These are phyloP conservation scores for Hirtodrosophila confusa DNA, from an alignment of 2,888 invertebrate species.

Conservation along the genomic window DNA sequence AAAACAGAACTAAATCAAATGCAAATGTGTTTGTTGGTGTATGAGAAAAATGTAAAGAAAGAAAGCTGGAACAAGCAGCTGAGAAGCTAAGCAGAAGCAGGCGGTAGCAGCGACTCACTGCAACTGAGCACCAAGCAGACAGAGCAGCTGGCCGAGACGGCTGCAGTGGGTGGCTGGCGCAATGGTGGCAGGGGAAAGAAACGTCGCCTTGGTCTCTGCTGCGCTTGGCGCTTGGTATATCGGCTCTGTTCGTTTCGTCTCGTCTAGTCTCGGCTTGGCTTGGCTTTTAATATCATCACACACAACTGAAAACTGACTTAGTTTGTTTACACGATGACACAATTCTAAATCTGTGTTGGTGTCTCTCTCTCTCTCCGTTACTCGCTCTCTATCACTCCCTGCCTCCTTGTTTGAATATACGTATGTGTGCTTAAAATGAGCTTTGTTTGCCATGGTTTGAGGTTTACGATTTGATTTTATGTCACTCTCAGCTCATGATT, in stretches of 20 bases:
- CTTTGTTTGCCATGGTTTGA: slow-evolving; percentile 42
- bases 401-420: not conserved
- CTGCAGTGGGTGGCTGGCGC: slow-evolving; percentile 23
- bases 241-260: slow-evolving; percentile 13
- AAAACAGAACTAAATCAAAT: slow-evolving; percentile 36
- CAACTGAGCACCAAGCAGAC: too few relatives aligned
- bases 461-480: slow-evolving; percentile 48
- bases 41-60: slow-evolving; percentile 38
- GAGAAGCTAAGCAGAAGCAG: slow-evolving; percentile 13
- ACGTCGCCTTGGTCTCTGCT: slow-evolving; percentile 22
- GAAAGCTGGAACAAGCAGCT: slow-evolving; percentile 21
- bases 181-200: slow-evolving; percentile 1
- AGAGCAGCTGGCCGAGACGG: slow-evolving; percentile 36
- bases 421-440: slow-evolving; percentile 23
- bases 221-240: slow-evolving; percentile 29
- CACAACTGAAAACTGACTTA: slow-evolving; percentile 48
- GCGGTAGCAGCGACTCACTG: slow-evolving; percentile 11
- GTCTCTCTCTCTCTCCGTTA: slow-evolving; percentile 24
- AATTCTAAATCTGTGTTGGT: slow-evolving; percentile 59
- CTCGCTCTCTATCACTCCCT: slow-evolving; percentile 5
- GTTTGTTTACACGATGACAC: slow-evolving; percentile 75
- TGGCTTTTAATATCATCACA: slow-evolving; percentile 52
- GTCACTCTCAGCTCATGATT: slow-evolving; percentile 35
- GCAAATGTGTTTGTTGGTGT: slow-evolving; percentile 40
- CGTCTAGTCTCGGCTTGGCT: slow-evolving; percentile 16